Evolutionary conservation across 2,888 invertebrate species (phyloP).

Genomic region (Cataglyphis albicans): DNA sequence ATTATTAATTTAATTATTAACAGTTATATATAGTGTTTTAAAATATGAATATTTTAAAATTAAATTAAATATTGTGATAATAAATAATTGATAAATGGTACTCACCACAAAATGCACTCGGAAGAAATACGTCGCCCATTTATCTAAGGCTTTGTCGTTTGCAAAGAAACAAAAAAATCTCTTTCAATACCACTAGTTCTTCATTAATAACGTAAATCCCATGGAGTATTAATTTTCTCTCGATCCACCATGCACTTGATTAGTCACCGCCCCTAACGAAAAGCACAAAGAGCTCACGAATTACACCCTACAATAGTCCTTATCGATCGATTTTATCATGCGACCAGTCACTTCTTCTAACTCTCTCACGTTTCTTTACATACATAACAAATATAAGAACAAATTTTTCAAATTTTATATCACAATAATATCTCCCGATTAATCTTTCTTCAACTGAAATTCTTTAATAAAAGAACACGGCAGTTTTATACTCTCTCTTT

Average conservation of each 20-base stretch:
- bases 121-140: not conserved
- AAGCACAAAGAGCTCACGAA: slow-evolving; percentile 10
- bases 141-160: not conserved
- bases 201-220: slow-evolving; percentile 9
- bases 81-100: not conserved
- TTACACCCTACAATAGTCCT: slow-evolving; percentile 4
- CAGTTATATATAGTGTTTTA: not conserved
- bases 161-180: not conserved
- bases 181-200: not conserved
- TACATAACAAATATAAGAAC: not conserved
- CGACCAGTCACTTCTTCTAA: slow-evolving; percentile 31
- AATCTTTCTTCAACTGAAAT: not conserved
- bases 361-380: slow-evolving; percentile 7
- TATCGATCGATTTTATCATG: slow-evolving; percentile 27
- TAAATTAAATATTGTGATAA: not conserved
- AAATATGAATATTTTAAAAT: not conserved
- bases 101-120: slow-evolving; percentile 36
- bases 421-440: not conserved
- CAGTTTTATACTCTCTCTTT: not conserved
- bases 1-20: not conserved
- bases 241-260: not conserved
- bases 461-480: not conserved
- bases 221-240: not conserved
- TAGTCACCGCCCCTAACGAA: slow-evolving; percentile 17
- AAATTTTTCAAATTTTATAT: not conserved